phyloP scores from a whole-genome alignment of 2,888 invertebrate genomes.

The Neoitamus cyanurus region DNA sequence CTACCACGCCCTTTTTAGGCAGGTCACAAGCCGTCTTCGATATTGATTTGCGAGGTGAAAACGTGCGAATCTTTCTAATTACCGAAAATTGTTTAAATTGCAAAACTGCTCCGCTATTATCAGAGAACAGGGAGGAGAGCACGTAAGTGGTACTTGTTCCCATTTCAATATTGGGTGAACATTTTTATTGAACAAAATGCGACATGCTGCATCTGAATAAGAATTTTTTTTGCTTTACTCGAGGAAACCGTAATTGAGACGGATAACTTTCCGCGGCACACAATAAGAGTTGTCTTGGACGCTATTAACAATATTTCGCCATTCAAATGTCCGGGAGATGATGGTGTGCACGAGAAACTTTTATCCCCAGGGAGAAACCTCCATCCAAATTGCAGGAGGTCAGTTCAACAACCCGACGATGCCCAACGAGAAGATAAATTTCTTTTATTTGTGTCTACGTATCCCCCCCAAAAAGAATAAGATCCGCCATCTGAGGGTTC shows the following conservation, averaged over 20 bases:
- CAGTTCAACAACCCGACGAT: constrained; percentile 38
- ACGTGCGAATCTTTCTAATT: not conserved
- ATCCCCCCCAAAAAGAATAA: constrained; percentile 21
- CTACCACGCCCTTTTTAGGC: not conserved
- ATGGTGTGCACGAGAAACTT: not conserved
- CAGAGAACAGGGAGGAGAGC: not conserved
- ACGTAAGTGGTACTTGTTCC: not conserved
- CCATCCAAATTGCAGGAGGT: constrained; percentile 9
- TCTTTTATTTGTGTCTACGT: constrained; percentile 41
- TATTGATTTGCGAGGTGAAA: not conserved
- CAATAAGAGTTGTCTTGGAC: not conserved
- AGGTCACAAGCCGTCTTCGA: not conserved
- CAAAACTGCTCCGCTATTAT: too few relatives aligned
- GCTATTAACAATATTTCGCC: not conserved
- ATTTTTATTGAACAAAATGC: not conserved
- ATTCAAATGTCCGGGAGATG: not conserved
- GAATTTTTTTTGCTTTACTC: not conserved
- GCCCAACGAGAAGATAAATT: constrained; percentile 35
- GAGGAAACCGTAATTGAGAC: constrained; percentile 5
- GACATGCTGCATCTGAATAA: not conserved
- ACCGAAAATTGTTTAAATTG: not conserved
- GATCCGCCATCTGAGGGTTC: constrained; percentile 30
- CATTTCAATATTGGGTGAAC: not conserved
- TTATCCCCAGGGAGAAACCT: not conserved
- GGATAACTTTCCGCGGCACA: not conserved